Base-by-base conservation (phyloP, 2,113 vertebrate species). In the Zapornia atra region DNA sequence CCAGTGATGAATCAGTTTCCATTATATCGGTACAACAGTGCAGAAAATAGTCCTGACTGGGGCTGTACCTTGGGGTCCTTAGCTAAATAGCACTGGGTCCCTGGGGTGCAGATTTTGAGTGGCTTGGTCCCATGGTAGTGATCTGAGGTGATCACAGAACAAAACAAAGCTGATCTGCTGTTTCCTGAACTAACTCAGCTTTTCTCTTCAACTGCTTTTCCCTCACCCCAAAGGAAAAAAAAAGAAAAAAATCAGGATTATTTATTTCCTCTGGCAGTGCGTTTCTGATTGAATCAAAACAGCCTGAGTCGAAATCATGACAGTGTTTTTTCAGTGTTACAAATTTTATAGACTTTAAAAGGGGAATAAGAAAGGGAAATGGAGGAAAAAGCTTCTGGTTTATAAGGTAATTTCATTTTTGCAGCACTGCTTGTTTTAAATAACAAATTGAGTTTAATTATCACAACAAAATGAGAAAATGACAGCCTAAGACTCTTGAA, bases 221-320 rank as follows among this genome's bases (percentile, higher is more conserved):
- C 31, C 24, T 10, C 54, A 10, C 15, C 14, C n/a, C 1, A 3
- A 66, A 50, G 29, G 5, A 26, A 13, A 71, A 61, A 53, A 64
- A 16, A 36, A 19, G 17, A 46, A 46, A 46, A 26, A 4, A 17
- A 2, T 50, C 44, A 48, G 29, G 51, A 68, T 78, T 92, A 71
- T 88, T 82, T 96, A 71, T 82, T 94, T 92, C 57, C 26, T 79
- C 38, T 82, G 40, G 42, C 50, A 61, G 34, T 0, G 0, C 63
- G 56, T 86, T 96, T 82, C 36, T 87, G 15, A 28, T 46, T 87
- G 78, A 87, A 82, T 94, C 54, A 73, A 66, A 94, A 53, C 54
- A 80, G 75, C 63, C 72, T 61, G 66, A 86, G 71, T 75, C 0
- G 0, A 81, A 88, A 81, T 86, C 38, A 38, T 60, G 57, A 29